Percentiles rank a stretch among this genome's conserved stretches.
phyloP scores from a whole-genome alignment of 2,888 invertebrate species.

The Romanomermis culicivorax region DNA sequence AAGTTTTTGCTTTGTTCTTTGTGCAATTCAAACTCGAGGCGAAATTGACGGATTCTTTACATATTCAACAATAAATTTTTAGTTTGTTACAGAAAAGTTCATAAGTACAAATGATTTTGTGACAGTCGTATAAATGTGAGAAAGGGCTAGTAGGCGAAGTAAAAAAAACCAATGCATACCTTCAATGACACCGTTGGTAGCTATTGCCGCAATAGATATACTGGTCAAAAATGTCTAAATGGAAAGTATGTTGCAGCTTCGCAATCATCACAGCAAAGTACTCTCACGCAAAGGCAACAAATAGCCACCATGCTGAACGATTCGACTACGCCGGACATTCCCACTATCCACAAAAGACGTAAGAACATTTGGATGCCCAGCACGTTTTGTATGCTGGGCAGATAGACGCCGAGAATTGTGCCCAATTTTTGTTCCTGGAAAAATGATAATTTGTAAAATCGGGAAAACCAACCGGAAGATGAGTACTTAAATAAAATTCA shows the following conservation, averaged over 20 bases:
- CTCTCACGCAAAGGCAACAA: slow-evolving; percentile 5
- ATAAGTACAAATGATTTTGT: too few relatives aligned
- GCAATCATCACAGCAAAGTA: background rate
- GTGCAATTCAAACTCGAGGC: too few relatives aligned
- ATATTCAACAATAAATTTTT: too few relatives aligned
- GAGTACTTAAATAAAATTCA: too few relatives aligned
- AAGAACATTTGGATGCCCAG: slow-evolving; percentile 95
- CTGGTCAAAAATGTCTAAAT: slow-evolving; percentile 38
- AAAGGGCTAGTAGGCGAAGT: background rate
- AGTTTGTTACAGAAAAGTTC: too few relatives aligned
- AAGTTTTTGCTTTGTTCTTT: too few relatives aligned
- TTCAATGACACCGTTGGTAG: slow-evolving; percentile 95
- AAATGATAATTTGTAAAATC: background rate
- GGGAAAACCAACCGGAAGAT: too few relatives aligned
- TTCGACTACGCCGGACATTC: slow-evolving; percentile 74
- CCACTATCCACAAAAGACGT: slow-evolving; percentile 90
- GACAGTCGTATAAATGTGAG: too few relatives aligned
- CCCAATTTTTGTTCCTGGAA: slow-evolving; percentile 53
- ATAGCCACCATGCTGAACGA: slow-evolving; percentile 76
- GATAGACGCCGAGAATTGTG: slow-evolving; percentile 80
- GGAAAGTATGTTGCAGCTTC: too few relatives aligned
- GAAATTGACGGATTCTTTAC: too few relatives aligned
- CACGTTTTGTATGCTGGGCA: slow-evolving; percentile 95
- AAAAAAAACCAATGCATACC: slow-evolving; percentile 9
- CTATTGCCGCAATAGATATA: slow-evolving; percentile 97